Evolutionary conservation across 2,797 vertebrate genomes (phyloP).

Genomic region (Pangasius djambal): DNA sequence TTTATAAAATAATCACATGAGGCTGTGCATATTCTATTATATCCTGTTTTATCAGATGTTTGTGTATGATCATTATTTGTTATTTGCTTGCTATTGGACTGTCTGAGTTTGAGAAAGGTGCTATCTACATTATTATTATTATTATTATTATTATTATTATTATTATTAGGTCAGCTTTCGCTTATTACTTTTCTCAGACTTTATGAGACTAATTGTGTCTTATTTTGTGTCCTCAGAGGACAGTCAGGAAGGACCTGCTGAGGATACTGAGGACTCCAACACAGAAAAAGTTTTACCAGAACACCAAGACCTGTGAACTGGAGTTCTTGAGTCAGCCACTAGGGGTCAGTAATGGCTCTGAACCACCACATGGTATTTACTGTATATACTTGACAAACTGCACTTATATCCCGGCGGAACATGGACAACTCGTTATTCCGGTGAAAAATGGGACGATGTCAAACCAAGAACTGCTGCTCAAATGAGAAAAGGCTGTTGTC

Average conservation of each 20-base stretch:
- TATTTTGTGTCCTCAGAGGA: conserved; percentile 54
- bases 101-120: not conserved
- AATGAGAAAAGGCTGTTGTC: conserved; percentile 51
- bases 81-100: not conserved
- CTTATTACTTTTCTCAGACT: not conserved
- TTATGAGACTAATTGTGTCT: not conserved
- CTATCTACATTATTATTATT: not conserved
- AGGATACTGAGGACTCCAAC: conserved; percentile 28
- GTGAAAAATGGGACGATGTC: conserved; percentile 53
- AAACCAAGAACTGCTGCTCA: conserved; percentile 25
- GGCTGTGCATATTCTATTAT: not conserved
- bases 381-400: conserved; percentile 49
- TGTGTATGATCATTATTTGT: not conserved
- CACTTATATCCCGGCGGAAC: conserved; percentile 49
- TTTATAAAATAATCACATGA: not conserved
- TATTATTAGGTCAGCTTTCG: not conserved
- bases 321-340: conserved; percentile 22
- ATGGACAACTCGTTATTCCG: conserved; percentile 48
- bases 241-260: conserved; percentile 47
- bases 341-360: conserved; percentile 22
- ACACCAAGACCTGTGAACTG: conserved; percentile 72
- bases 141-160: not conserved
- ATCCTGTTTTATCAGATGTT: not conserved
- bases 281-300: conserved; percentile 47
- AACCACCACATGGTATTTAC: conserved; percentile 61